These are phyloP conservation scores for Plectropomus leopardus DNA, from an alignment of 2,113 vertebrate genomes.

Conservation along the genomic window DNA sequence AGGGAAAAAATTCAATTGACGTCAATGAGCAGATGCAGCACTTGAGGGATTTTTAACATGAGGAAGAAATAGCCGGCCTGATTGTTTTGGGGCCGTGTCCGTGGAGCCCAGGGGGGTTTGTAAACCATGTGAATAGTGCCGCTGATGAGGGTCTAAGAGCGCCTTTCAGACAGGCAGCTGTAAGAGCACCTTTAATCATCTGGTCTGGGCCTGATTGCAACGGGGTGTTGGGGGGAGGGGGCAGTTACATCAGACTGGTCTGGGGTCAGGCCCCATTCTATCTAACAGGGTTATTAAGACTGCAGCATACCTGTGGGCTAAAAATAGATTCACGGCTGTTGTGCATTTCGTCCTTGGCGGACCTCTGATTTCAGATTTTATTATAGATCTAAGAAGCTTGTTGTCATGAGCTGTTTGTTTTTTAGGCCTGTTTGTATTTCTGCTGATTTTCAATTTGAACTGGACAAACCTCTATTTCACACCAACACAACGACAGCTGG, in stretches of 20 bases:
- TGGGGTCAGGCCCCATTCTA: constrained; percentile 50
- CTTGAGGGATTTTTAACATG: constrained; percentile 59
- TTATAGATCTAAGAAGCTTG: neutral
- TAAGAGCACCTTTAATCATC: constrained; percentile 66
- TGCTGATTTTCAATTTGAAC: constrained; percentile 12
- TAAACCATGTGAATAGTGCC: constrained; percentile 63
- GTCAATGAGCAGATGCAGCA: constrained; percentile 72
- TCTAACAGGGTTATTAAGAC: constrained; percentile 70
- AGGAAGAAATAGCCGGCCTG: constrained; percentile 74
- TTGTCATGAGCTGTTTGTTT: neutral
- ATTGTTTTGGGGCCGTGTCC: constrained; percentile 74
- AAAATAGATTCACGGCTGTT: constrained; percentile 54
- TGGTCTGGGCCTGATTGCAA: constrained; percentile 68
- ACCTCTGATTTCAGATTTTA: constrained; percentile 41
- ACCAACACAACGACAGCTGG: neutral
- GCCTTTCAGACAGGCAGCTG: constrained; percentile 57
- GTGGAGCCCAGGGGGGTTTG: constrained; percentile 54
- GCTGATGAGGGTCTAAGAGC: constrained; percentile 61
- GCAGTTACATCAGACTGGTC: constrained; percentile 51
- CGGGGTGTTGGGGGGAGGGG: constrained; percentile 27
- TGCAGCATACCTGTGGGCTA: constrained; percentile 67
- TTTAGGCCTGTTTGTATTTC: constrained; percentile 4
- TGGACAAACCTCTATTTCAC: constrained; percentile 24
- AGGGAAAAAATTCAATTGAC: constrained; percentile 54
- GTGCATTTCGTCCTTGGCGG: constrained; percentile 41